Percentiles rank a stretch among this genome's conserved stretches.
phyloP scores from a whole-genome alignment of 2,113 vertebrate genomes.

The Malurus elegans region DNA sequence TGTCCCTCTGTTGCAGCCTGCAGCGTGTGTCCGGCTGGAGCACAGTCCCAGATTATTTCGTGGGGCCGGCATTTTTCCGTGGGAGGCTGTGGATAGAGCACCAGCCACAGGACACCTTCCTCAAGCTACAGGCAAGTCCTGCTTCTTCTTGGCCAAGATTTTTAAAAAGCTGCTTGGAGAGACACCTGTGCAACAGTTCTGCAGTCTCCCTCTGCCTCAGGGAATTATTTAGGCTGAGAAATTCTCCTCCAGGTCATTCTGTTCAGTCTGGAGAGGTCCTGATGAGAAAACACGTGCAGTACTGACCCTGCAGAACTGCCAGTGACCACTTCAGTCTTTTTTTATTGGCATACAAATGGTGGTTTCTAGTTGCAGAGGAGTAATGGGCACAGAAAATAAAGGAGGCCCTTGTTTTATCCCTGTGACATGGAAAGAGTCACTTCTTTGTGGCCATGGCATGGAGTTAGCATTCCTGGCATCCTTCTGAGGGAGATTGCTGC shows the following conservation, averaged over 20 bases:
- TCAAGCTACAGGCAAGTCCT: slow-evolving; percentile 84
- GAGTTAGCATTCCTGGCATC: background rate
- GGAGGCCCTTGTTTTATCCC: background rate
- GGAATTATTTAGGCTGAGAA: background rate
- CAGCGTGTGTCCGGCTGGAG: slow-evolving; percentile 72
- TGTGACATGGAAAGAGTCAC: background rate
- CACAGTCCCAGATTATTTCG: slow-evolving; percentile 67
- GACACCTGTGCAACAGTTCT: background rate
- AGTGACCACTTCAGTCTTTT: background rate
- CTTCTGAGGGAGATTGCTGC: background rate
- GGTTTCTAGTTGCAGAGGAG: background rate
- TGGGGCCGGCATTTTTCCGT: slow-evolving; percentile 85
- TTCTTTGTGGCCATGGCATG: background rate
- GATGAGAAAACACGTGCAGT: background rate
- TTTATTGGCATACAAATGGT: background rate
- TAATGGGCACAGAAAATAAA: background rate
- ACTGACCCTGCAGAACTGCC: background rate
- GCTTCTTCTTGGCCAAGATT: background rate
- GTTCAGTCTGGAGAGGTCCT: background rate
- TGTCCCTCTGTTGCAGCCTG: slow-evolving; percentile 68
- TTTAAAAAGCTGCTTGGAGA: background rate
- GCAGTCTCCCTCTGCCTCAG: background rate
- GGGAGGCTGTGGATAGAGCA: slow-evolving; percentile 79
- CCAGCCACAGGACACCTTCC: slow-evolving; percentile 86
- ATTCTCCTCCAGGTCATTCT: background rate